Base-by-base conservation (phyloP, 2,113 vertebrate genomes). In the Emydura subglobosa region DNA sequence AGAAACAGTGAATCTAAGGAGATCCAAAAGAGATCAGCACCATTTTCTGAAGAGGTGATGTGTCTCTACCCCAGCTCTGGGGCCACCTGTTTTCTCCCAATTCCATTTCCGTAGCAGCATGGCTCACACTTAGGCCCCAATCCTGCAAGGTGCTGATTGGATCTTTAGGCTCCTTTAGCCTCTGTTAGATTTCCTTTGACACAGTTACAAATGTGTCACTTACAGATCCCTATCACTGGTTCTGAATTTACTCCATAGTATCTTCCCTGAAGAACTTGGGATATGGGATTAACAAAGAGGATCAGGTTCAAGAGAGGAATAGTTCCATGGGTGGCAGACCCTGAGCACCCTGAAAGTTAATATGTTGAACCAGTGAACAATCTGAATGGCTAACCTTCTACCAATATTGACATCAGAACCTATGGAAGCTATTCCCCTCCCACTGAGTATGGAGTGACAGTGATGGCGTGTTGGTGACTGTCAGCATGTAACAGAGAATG, bases 371-470 rank as follows among this genome's bases (percentile, higher is more conserved):
- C 86, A 1, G 2, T 7, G 27, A 88, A 79, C 21, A 19, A 51
- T 74, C n/a, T 2, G 25, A 19, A 76, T 16, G 34, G 2, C 4
- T 5, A 9, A 19, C 17, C 50, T 84, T 59, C 68, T 31, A 79
- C 65, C n/a, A 85, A 5, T 0, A n/a, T 17, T 79, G 0, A 3
- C 9, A 7, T 39, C 2, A 61, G 53, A 87, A 6, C 0, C 1
- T 1, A 34, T 7, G 88, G 74, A 78, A 78, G 1, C 4, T 68
- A 10, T 10, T 42, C 7, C 34, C 3, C 6, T 91, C 72, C 34
- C 7, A 47, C 7, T 57, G 54, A 2, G 8, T 42, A 27, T 14
- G 55, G 19, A 49, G 2, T 1, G 29, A 3, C 0, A 1, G 12
- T 39, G 53, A 86, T 8, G 7, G 3, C 5, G 19, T 17, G 17